Conservation (phyloP, 1,140 invertebrate species). For the Araneus ventricosus region DNA sequence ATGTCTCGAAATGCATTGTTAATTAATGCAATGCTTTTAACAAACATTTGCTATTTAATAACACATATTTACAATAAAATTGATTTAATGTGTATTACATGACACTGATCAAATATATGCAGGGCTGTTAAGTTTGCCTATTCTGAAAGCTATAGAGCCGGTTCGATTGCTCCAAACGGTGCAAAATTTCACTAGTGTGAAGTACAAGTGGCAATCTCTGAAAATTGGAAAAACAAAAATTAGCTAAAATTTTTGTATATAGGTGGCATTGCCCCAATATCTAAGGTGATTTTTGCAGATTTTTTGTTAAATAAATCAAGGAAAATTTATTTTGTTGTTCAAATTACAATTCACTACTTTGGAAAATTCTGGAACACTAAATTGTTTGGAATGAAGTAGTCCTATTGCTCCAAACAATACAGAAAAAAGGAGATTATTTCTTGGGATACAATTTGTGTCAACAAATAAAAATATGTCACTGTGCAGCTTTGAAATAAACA, state of each 20-base stretch:
- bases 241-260: neutral
- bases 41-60: no score
- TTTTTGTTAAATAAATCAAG: neutral
- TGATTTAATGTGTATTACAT: no score
- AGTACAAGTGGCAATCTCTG: neutral
- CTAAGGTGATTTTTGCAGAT: neutral
- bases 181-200: neutral
- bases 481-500: neutral
- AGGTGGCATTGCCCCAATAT: neutral
- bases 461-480: neutral
- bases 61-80: no score
- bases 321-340: neutral
- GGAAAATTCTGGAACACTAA: neutral
- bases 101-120: no score
- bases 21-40: no score
- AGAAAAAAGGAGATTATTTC: neutral
- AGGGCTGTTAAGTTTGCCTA: neutral
- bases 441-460: neutral
- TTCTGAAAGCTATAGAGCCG: neutral
- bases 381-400: no score
- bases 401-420: neutral
- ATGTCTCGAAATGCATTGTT: no score
- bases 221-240: neutral
- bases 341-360: neutral
- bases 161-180: neutral